Evolutionary conservation across 2,797 vertebrate genomes (phyloP).

Genomic region (Nothura maculosa): DNA sequence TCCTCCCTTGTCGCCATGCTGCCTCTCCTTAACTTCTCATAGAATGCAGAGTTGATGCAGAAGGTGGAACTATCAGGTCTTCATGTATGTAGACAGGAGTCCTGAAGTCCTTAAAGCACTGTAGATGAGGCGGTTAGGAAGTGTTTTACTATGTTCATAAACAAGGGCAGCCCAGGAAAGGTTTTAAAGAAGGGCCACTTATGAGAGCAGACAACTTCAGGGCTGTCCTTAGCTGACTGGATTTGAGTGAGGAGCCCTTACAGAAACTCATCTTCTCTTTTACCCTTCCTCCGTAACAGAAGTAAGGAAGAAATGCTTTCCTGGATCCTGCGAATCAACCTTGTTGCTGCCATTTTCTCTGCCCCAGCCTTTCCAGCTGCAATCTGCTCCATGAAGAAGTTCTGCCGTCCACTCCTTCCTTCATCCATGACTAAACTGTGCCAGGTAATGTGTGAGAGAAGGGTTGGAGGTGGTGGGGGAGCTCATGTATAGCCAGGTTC

Average conservation of each 20-base stretch:
- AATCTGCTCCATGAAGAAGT: conserved; percentile 98
- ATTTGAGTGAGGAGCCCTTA: not conserved
- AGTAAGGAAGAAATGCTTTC: conserved; percentile 98
- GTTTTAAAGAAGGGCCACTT: not conserved
- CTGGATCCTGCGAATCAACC: conserved; percentile 96
- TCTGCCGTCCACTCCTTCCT: conserved; percentile 93
- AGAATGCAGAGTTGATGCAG: not conserved
- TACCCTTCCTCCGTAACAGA: conserved; percentile 71
- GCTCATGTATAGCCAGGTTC: not conserved
- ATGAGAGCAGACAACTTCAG: not conserved
- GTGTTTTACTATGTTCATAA: not conserved
- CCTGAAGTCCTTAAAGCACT: not conserved
- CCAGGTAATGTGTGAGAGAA: conserved; percentile 84
- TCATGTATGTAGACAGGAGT: not conserved
- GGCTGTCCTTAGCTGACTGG: not conserved
- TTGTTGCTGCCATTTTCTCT: conserved; percentile 95
- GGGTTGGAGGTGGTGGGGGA: not conserved
- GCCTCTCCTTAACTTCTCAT: not conserved
- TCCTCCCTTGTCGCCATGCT: not conserved
- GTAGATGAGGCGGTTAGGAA: not conserved
- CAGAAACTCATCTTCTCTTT: not conserved
- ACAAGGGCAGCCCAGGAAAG: not conserved
- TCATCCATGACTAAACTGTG: conserved; percentile 93
- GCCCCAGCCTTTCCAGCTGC: conserved; percentile 97
- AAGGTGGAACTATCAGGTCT: not conserved